These are phyloP conservation scores for Euplexia lucipara DNA, from an alignment of 2,888 invertebrate genomes.

Conservation along the genomic window DNA sequence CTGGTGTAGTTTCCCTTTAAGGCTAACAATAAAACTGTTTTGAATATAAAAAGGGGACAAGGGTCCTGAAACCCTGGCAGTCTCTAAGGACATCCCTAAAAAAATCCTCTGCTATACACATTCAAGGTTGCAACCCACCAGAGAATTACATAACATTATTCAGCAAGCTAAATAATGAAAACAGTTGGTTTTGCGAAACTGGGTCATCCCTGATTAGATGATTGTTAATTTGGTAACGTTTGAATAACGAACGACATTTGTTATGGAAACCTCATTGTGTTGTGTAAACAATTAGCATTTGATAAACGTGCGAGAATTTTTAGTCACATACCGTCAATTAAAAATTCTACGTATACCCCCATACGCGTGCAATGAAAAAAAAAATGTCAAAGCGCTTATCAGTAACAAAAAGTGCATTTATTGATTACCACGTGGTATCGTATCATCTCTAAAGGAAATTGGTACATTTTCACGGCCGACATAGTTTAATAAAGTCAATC, in stretches of 20 bases:
- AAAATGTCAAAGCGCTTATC: conserved; percentile 8
- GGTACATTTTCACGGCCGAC: conserved; percentile 41
- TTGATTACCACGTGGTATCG: conserved; percentile 36
- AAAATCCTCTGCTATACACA: conserved; percentile 41
- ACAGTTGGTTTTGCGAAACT: conserved; percentile 48
- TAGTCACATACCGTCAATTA: neutral
- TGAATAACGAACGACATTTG: conserved; percentile 27
- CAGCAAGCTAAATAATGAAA: conserved; percentile 56
- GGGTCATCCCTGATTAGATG: conserved; percentile 51
- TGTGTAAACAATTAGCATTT: conserved; percentile 15
- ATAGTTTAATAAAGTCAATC: conserved; percentile 48
- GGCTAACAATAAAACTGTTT: conserved; percentile 44
- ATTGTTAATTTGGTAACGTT: conserved; percentile 50
- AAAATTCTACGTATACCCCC: neutral
- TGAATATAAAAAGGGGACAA: conserved; percentile 46
- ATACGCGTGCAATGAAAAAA: neutral
- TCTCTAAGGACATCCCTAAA: conserved; percentile 49
- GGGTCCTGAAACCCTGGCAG: conserved; percentile 38
- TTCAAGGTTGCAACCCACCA: conserved; percentile 39
- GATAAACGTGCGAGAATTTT: neutral
- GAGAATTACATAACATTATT: conserved; percentile 62
- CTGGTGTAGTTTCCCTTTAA: conserved; percentile 27
- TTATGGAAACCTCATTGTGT: conserved; percentile 11
- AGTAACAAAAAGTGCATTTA: conserved; percentile 41
- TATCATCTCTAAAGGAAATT: neutral